Base-by-base conservation (phyloP, 2,888 invertebrate species). In the Melanchra persicariae region DNA sequence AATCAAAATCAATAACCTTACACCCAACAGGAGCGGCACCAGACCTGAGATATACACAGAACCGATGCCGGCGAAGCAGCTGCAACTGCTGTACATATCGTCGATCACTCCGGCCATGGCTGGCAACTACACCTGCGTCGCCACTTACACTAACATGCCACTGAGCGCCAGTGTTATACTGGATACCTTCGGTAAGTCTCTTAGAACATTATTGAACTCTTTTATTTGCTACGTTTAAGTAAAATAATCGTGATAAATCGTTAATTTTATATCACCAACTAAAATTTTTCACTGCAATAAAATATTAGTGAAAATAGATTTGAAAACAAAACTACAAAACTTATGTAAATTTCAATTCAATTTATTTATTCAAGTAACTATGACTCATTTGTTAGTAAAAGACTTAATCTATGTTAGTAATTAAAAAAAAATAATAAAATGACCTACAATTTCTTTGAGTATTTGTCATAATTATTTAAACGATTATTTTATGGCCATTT, bases 91-190 rank as follows among this genome's bases (percentile, higher is more conserved):
- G 74, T 97, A 98, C 91, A 98, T 98, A 90, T 96, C 97, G 62
- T 97, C 97, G 49, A 96, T 98, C 84, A 96, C 97, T 52, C 97
- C 97, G 81, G 96, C 97, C 70, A 98, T 98, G 96, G 97, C 97
- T 49, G 98, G 98, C 72, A 97, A 96, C 85, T 99, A 98, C 94
- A 98, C 97, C 76, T 99, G 99, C 90, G 96, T 97, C 40, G 98
- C 98, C n/a, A 97, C 96, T 74, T 98, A 98, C 93, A 98, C 98
- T 74, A 97, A 97, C 70, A 96, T 97, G 88, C 95, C 96, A 45
- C 93, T 98, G 64, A 96, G 95, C 83, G 97, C 97, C 70, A 96
- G 96, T 76, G 98, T 98, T 55, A 94, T 96, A 86, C 97, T 98
- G 87, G 97, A 97, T 87, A 98, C 98, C 74, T 98, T 97, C 89